phyloP scores from a whole-genome alignment of 2,113 vertebrate genomes.

The Istiophorus platypterus region DNA sequence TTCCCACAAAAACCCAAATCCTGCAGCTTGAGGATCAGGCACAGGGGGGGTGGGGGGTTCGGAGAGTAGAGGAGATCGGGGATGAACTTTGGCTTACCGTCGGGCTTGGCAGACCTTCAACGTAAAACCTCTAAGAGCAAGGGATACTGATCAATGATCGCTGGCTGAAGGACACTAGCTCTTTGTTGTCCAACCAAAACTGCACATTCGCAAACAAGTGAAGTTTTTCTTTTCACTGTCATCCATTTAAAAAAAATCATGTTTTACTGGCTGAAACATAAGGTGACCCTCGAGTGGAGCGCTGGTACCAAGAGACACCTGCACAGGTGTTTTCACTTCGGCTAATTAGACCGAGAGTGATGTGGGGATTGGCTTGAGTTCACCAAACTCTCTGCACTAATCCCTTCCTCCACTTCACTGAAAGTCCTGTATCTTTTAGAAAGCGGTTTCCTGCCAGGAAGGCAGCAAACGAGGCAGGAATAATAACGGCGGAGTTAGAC shows the following conservation, averaged over 20 bases:
- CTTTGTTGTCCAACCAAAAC: neutral
- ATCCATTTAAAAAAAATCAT: neutral
- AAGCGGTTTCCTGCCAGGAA: no score
- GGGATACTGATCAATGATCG: slow-evolving; percentile 11
- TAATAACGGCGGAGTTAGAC: neutral
- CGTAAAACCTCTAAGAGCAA: slow-evolving; percentile 16
- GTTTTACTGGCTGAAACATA: neutral
- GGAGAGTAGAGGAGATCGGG: slow-evolving; percentile 11
- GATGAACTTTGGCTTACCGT: slow-evolving; percentile 48
- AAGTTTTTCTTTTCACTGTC: neutral
- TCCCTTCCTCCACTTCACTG: no score
- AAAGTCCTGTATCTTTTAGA: no score
- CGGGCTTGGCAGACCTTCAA: slow-evolving; percentile 13
- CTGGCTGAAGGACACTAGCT: neutral
- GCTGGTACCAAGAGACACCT: neutral
- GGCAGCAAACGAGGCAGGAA: no score
- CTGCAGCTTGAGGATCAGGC: slow-evolving; percentile 36
- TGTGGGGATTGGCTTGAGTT: no score
- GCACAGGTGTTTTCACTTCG: no score
- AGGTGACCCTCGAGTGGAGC: neutral
- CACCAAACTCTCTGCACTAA: no score
- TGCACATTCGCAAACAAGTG: neutral
- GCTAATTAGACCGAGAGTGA: no score
- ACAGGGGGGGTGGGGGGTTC: slow-evolving; percentile 18
- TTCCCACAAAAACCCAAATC: slow-evolving; percentile 55